phyloP scores from a whole-genome alignment of 2,797 vertebrate species.

The Enteromius thamalakanensis region DNA sequence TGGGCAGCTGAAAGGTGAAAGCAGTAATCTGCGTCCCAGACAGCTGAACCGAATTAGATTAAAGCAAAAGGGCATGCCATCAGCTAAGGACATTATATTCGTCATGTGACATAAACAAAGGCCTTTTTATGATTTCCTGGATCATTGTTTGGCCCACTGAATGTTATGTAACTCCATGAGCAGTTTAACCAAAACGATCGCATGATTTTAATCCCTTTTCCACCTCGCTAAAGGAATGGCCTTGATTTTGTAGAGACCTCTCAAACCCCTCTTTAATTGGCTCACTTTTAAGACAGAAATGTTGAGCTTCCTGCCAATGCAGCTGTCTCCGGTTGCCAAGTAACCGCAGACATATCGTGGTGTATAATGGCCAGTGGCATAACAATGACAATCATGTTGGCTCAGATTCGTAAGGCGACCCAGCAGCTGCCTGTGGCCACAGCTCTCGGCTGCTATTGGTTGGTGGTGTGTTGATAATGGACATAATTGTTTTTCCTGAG shows the following conservation, averaged over 20 bases:
- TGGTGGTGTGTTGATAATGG: conserved; percentile 21
- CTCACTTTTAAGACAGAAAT: conserved; percentile 59
- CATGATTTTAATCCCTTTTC: conserved; percentile 73
- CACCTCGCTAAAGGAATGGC: conserved; percentile 64
- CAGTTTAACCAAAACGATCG: conserved; percentile 61
- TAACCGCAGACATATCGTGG: conserved; percentile 63
- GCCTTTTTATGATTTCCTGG: conserved; percentile 57
- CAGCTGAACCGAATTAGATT: conserved; percentile 61
- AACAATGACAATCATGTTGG: conserved; percentile 60
- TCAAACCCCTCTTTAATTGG: conserved; percentile 65
- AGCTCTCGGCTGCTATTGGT: neutral
- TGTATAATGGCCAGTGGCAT: conserved; percentile 44
- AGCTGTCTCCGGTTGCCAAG: conserved; percentile 69
- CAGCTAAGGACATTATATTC: conserved; percentile 59
- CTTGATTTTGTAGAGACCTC: conserved; percentile 57
- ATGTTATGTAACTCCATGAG: conserved; percentile 66
- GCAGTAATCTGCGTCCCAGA: conserved; percentile 55
- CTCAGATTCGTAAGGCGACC: conserved; percentile 11
- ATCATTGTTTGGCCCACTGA: conserved; percentile 50
- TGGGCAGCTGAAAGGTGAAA: conserved; percentile 56
- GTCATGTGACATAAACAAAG: conserved; percentile 65
- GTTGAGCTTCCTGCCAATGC: conserved; percentile 58
- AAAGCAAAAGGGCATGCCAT: conserved; percentile 53
- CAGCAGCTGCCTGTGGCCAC: conserved; percentile 17
- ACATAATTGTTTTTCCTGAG: conserved; percentile 41